Base-by-base conservation (phyloP, 2,113 vertebrate species). In the Semnornis frantzii region DNA sequence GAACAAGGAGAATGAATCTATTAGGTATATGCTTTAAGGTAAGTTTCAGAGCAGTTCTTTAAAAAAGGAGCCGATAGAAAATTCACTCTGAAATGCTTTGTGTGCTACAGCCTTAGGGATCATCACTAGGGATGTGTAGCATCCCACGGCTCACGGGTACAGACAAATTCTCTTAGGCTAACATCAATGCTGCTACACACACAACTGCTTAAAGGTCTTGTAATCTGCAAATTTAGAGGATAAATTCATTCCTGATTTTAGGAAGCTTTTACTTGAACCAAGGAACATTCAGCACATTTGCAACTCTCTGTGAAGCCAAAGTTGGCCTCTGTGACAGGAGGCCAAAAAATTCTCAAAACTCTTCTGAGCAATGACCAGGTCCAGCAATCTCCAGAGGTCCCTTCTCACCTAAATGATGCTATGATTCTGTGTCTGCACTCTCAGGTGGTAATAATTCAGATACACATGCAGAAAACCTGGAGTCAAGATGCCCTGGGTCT, bases 21-120 rank as follows among this genome's bases (percentile, higher is more conserved):
- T 81, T 64, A 64, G 62, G 72, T 39, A 25, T 31, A 48, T 33
- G 88, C 85, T 93, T 77, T 77, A 60, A 91, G 68, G 59, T 24
- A 27, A 1, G 1, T 60, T 27, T 71, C 57, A 82, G 65, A 94
- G 57, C 33, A 50, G 37, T 65, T 64, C 84, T 90, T 72, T 82
- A 37, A 84, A 81, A 84, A 77, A 75, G 87, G 21, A 92, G 66
- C 54, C 87, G 87, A 71, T 77, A 62, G 82, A 75, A 92, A 93
- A 93, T 34, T 83, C 58, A 15, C 85, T 86, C 72, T 33, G 73
- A 71, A 88, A 80, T 7, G 77, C 54, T 83, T 55, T 1, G 5
- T 14, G 2, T 5, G 79, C 68, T 39, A 10, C 75, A 82, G 87
- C 85, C 62, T 46, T 3, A 9, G 85, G 85, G 90, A 94, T 60